Conservation (phyloP, 2,888 invertebrate species). For the Eilema depressum region DNA sequence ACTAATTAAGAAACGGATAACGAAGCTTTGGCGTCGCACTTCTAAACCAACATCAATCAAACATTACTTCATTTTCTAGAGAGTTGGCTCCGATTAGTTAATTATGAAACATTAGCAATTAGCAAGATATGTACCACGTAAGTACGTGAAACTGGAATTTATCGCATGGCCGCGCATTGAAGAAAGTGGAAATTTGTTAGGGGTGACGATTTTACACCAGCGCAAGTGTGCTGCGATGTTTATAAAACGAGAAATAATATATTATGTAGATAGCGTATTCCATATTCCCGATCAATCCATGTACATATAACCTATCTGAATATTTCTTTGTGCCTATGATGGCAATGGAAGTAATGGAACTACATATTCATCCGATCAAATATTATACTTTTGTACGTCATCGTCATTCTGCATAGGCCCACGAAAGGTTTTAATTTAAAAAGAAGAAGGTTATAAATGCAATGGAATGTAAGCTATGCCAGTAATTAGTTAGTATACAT, state of each 20-base stretch:
- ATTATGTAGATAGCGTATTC: background rate
- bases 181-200: conserved; percentile 75
- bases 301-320: background rate
- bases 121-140: conserved; percentile 57
- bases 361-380: too few species aligned
- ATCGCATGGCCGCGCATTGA: conserved; percentile 71
- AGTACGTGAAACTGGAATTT: conserved; percentile 69
- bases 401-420: background rate
- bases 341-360: too few species aligned
- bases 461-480: background rate
- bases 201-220: conserved; percentile 53
- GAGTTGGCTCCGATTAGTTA: conserved; percentile 50
- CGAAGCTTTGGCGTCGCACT: conserved; percentile 5
- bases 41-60: conserved; percentile 12
- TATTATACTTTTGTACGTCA: background rate
- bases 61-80: conserved; percentile 44
- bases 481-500: too few species aligned
- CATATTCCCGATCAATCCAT: background rate
- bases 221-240: conserved; percentile 33
- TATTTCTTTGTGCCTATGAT: too few species aligned
- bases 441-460: background rate
- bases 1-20: background rate
- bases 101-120: conserved; percentile 54
- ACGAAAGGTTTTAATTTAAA: background rate
- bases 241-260: background rate